Base-by-base conservation (phyloP, 2,797 vertebrate species). In the Brotogeris chrysoptera region DNA sequence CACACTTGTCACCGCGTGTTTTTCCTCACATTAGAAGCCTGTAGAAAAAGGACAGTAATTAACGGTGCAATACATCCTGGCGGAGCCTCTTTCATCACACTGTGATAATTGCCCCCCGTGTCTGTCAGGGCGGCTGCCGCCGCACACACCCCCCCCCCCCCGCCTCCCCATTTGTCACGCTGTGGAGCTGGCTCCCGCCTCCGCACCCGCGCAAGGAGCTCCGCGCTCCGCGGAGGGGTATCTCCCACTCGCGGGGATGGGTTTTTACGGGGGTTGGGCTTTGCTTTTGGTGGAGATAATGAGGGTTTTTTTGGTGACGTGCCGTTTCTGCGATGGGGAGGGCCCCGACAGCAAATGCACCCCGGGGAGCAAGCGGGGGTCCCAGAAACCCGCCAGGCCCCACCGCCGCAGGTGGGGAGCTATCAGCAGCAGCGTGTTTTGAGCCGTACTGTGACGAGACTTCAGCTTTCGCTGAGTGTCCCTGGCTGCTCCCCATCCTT, bases 1-100 rank as follows among this genome's bases (percentile, higher is more conserved):
- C 99, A 99, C 99, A 99, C 99, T 99, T 99, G 99, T 99, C 99
- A 99, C 98, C 97, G 98, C 97, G 97, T 99, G 99, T 99, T 99
- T 99, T 99, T 99, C 99, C 98, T 99, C 99, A 99, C 98, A 99
- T 99, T 99, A 99, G 99, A 99, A 99, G 98, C 98, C 98, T 98
- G 98, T 98, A 98, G 99, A 98, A 99, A 99, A 99, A 99, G 99
- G 99, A 99, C 98, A 98, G 99, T 99, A 99, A 99, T 99, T 99
- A 99, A 99, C 99, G 97, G 98, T 96, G 98, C 98, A 98, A 98
- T 98, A 98, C 98, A 97, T 97, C 98, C 98, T 98, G 98, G 97
- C 97, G 98, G 97, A 96, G 97, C 98, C 99, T 99, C 99, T 98
- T 99, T 99, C 99, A 99, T 99, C 99, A 99, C 99, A 97, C 98